Evolutionary conservation across 2,888 invertebrate genomes (phyloP), one percentile per base, ranked within the genome.

Genomic region (Bimastos eiseni): DNA sequence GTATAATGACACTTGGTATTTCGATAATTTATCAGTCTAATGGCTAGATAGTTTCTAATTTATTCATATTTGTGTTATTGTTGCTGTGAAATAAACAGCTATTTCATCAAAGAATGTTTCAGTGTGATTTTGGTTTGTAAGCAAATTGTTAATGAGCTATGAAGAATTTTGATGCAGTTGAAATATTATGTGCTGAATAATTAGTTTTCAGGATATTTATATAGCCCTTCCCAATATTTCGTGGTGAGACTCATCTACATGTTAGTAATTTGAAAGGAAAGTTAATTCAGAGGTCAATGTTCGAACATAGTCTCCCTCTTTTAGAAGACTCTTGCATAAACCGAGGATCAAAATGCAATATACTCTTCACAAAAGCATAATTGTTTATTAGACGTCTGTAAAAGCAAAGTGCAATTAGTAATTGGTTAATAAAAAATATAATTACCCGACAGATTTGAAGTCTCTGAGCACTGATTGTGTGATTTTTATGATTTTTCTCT

Each of bases 1-100:
- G 95, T 94, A 91, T 38, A 1, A 34, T 37, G 33, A 17, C 4
- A 89, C 37, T 86, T 36, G 86, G 21, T 37, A 86, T 36, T 84
- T 33, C 36, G 37, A 30, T 37, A 19, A 84, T 84, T 86, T 15
- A 41, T n/a, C n/a, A n/a, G n/a, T n/a, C n/a, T n/a, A n/a, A n/a
- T n/a, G n/a, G n/a, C n/a, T n/a, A 86, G 19, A 36, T 36, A 86
- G 1, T 19, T 36, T 34, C 36, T 36, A 86, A 13, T 86, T 34
- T 36, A 86, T 36, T 86, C 6, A 2, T 34, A 8, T 86, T 30
- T 70, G 70, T 70, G 30, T 11, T n/a, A 30, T 70, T 8, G n/a
- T 70, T n/a, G 1, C 13, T 70, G n/a, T 11, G n/a, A 70, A n/a
- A 70, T 70, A n/a, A n/a, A 70, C n/a, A 70, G n/a, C 30, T 70